Conservation (phyloP, 1,140 invertebrate species). For the Amyelois transitella region DNA sequence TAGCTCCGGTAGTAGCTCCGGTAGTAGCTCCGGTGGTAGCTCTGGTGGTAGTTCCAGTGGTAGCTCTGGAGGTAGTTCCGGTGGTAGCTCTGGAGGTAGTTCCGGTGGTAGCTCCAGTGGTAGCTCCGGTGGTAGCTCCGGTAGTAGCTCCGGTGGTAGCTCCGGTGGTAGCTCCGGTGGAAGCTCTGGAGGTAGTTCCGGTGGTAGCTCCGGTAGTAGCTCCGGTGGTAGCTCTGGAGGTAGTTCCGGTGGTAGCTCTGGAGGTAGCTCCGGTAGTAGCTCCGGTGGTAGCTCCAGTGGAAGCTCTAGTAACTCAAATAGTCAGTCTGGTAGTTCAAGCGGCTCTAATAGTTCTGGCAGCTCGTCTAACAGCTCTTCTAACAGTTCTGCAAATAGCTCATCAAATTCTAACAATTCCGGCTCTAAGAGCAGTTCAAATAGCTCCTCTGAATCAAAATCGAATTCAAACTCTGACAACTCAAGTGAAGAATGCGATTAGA, state of each 20-base stretch:
- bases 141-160: background rate
- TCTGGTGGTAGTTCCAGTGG: background rate
- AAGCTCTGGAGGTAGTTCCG: background rate
- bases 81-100: background rate
- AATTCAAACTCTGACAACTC: background rate
- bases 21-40: background rate
- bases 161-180: background rate
- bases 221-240: background rate
- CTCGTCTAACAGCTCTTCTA: background rate
- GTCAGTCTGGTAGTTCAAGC: background rate
- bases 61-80: background rate
- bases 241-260: background rate
- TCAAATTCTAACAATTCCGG: background rate
- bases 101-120: background rate
- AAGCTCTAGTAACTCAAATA: background rate
- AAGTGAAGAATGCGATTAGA: no score
- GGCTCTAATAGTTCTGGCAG: background rate
- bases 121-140: background rate
- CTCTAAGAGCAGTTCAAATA: background rate
- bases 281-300: background rate
- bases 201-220: background rate
- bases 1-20: background rate
- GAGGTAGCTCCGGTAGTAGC: background rate
- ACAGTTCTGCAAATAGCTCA: background rate
- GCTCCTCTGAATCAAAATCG: background rate